These are phyloP conservation scores for Lophotriccus pileatus DNA, from an alignment of 2,797 vertebrate species.

Conservation along the genomic window DNA sequence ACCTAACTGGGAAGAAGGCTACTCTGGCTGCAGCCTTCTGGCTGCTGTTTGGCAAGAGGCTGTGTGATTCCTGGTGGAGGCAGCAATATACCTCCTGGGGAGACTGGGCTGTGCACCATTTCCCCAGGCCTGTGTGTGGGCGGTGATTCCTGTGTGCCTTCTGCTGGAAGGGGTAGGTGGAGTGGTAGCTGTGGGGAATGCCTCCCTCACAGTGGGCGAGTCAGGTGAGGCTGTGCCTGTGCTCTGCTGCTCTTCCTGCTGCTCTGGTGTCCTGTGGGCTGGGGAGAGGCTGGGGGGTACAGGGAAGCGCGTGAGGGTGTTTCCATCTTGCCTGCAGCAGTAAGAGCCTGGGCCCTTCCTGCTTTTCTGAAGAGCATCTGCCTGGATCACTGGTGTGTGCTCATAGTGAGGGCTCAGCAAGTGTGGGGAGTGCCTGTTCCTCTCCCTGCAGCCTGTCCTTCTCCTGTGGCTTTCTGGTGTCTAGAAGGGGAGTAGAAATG, in stretches of 20 bases:
- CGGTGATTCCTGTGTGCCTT: not conserved
- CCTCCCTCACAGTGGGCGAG: not conserved
- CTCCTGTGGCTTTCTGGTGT: not conserved
- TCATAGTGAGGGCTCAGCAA: not conserved
- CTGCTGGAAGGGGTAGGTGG: not conserved
- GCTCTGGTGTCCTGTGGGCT: not conserved
- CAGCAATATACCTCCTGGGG: not conserved
- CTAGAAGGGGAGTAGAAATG: not conserved
- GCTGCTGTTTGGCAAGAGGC: not conserved
- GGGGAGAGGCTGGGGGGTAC: not conserved
- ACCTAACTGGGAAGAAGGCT: not conserved
- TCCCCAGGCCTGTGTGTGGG: not conserved
- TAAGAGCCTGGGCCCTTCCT: not conserved
- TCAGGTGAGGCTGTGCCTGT: not conserved
- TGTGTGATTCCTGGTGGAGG: not conserved
- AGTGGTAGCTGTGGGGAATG: not conserved
- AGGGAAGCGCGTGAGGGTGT: not conserved
- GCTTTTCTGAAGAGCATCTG: not conserved
- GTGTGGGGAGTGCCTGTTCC: not conserved
- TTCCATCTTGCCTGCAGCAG: not conserved
- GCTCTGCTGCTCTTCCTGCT: not conserved
- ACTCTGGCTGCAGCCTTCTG: not conserved
- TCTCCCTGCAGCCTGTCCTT: not conserved
- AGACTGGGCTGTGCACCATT: not conserved
- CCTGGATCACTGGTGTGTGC: not conserved